Evolutionary conservation across 2,797 vertebrate genomes (phyloP).

Genomic region (Varecia variegata): DNA sequence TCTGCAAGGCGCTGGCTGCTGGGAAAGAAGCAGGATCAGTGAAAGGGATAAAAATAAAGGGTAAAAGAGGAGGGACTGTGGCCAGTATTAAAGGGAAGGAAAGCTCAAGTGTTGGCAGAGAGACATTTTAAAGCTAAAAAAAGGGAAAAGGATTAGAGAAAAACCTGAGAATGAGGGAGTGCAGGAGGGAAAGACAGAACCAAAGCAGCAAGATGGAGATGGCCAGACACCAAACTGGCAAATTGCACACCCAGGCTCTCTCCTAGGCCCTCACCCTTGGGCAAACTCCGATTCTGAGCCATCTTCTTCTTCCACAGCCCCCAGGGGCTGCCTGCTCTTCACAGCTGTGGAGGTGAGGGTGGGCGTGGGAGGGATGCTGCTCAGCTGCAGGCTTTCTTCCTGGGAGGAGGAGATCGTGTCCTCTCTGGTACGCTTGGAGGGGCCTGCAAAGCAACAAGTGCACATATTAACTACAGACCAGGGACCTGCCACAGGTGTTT

Average conservation of each 20-base stretch:
- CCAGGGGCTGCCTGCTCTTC: conserved; percentile 36
- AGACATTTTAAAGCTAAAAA: background rate
- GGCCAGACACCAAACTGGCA: background rate
- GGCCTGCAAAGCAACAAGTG: conserved; percentile 38
- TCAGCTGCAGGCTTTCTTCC: conserved; percentile 68
- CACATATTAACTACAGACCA: background rate
- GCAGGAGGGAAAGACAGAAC: background rate
- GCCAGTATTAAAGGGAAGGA: background rate
- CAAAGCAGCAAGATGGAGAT: background rate
- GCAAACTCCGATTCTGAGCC: conserved; percentile 82
- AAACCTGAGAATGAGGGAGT: background rate
- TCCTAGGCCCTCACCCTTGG: conserved; percentile 66
- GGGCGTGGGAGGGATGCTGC: conserved; percentile 46
- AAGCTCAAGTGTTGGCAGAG: background rate
- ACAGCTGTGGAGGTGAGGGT: conserved; percentile 86
- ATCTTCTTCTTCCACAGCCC: background rate
- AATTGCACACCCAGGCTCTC: background rate
- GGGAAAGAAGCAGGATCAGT: background rate
- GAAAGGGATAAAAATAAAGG: background rate
- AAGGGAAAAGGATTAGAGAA: background rate
- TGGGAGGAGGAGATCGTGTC: background rate
- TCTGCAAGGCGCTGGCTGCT: conserved; percentile 47
- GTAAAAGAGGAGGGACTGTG: background rate
- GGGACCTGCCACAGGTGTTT: background rate
- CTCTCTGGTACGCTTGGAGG: background rate